Evolutionary conservation across 2,888 invertebrate genomes (phyloP), one percentile per base, ranked within the genome.

Genomic region (Habrosyne pyritoides): DNA sequence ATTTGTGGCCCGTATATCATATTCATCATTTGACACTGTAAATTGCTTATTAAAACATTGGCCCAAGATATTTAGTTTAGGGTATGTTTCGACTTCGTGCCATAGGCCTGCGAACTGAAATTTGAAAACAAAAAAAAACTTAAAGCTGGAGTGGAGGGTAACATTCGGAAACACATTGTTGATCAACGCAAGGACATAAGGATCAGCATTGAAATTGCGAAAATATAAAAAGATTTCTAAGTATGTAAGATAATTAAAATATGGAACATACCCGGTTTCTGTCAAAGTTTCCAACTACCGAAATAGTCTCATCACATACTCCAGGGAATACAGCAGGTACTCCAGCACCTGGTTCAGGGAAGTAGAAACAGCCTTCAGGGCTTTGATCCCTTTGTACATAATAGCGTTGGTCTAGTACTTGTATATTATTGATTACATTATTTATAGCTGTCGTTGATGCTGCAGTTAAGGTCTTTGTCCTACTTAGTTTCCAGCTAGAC

Each of bases 401-500:
- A 61, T 83, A 85, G 0, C 69, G 65, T 7, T 77, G 55, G 21
- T 80, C 71, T 2, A 86, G 60, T 0, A 84, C 83, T 2, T 76
- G 66, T 18, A 81, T 62, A 0, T 54, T 61, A 10, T 62, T 60
- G 0, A 82, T 67, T 0, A 71, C 62, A 2, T 47, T 53, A 33
- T 81, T 73, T 3, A 86, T 86, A 0, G 56, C 63, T 0, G 56
- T 50, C 0, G 52, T 46, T 2, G 77, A 75, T 0, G 46, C 46
- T 0, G 33, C 2, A 0, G 74, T 52, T 10, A 86, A 55, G 8
- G 70, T 8, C 6, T 75, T 80, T 0, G 66, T 64, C 60, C 84
- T 72, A 52, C 86, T 80, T 2, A 87, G 67, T 56, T 86, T 86
- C 83, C 83, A 87, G 56, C 80, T 81, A 30, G 55, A 58, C 48